Percentiles rank a stretch among this genome's conserved stretches.
phyloP scores from a whole-genome alignment of 2,888 invertebrate species.

The Tromatobia lineatoria region DNA sequence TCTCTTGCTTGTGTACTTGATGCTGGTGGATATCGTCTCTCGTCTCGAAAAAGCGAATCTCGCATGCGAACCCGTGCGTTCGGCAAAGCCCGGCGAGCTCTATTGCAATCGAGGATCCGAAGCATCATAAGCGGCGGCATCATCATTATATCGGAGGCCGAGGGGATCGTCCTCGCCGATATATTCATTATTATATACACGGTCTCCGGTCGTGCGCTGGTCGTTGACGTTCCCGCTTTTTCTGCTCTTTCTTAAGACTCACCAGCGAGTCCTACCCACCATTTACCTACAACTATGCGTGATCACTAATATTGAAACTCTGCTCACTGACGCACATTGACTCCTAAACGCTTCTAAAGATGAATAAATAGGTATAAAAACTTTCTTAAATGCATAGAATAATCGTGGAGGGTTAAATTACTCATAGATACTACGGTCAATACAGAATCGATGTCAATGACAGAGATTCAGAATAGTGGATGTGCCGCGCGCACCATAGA shows the following conservation, averaged over 20 bases:
- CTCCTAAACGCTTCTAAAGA: slow-evolving; percentile 25
- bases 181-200: slow-evolving; percentile 28
- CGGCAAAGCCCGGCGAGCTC: slow-evolving; percentile 38
- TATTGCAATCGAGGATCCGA: slow-evolving; percentile 34
- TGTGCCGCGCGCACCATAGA: too few species aligned
- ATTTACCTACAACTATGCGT: slow-evolving; percentile 1
- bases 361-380: slow-evolving; percentile 15
- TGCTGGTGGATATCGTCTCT: background rate
- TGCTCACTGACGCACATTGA: slow-evolving; percentile 14
- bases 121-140: slow-evolving; percentile 34
- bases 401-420: background rate
- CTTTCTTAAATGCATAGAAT: background rate
- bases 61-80: slow-evolving; percentile 17
- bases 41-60: slow-evolving; percentile 33
- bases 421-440: background rate
- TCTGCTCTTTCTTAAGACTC: slow-evolving; percentile 19
- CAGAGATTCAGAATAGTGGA: too few species aligned
- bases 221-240: slow-evolving; percentile 46
- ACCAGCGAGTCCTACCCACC: background rate
- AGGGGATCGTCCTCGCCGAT: slow-evolving; percentile 43
- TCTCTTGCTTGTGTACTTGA: background rate
- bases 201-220: slow-evolving; percentile 18
- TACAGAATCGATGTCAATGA: background rate
- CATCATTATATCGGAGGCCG: slow-evolving; percentile 50
- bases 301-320: background rate